Evolutionary conservation across 2,113 vertebrate species (phyloP), one percentile per base, ranked within the genome.

Genomic region (Lonchura striata): DNA sequence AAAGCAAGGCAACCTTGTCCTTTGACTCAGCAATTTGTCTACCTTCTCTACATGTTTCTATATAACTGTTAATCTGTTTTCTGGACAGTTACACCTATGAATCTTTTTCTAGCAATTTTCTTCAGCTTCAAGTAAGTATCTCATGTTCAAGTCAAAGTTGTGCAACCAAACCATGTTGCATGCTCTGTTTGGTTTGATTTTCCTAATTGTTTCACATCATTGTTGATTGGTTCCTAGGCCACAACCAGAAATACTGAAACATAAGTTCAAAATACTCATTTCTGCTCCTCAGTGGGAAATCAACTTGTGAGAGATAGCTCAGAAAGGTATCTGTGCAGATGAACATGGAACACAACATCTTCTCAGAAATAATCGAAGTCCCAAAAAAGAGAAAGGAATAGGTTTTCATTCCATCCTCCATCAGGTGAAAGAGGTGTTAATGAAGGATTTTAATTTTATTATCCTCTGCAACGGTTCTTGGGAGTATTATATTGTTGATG

Each of bases 61-160:
- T 39, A 10, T 53, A 90, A 52, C 20, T 42, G 9, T 46, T 41
- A 63, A 70, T 30, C 21, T 59, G 10, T 85, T 83, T 96, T 76
- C 59, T 64, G 60, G 17, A 39, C 21, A 52, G 44, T 47, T 69
- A 60, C 56, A 53, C 41, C 35, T 87, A 12, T 86, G 56, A 91
- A 92, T 49, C 30, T 80, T 80, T 39, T 31, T 86, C 87, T 94
- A 76, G 77, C 7, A 83, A 49, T 74, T 39, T 91, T 91, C 87
- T 79, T 72, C 31, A 35, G 13, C 53, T 75, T 94, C 79, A 88
- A 35, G 89, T 88, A 97, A 95, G 91, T 95, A 84, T 39, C 22
- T 92, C 14, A 11, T 63, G 50, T 69, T 85, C 66, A 46, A 85
- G 78, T 95, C 71, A 96, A 30, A 71, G 71, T 74, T 64, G 22